Evolutionary conservation across 2,113 vertebrate genomes (phyloP).

Genomic region (Syngnathus scovelli): DNA sequence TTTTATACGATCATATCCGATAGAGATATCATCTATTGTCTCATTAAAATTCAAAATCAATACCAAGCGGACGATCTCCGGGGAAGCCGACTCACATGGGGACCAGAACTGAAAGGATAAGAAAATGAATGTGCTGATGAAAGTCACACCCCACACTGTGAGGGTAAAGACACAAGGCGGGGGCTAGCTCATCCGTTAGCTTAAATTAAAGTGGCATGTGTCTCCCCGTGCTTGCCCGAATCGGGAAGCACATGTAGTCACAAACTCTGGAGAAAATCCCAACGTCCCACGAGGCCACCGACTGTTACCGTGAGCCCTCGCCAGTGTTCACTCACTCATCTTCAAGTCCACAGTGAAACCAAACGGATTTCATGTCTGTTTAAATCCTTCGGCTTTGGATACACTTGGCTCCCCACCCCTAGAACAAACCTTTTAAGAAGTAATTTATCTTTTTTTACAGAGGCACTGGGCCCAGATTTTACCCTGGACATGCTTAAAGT

Average conservation of each 20-base stretch:
- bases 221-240: constrained; percentile 23
- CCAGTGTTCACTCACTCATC: constrained; percentile 36
- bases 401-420: constrained; percentile 38
- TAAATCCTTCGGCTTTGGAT: constrained; percentile 61
- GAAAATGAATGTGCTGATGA: constrained; percentile 38
- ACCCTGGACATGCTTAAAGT: constrained; percentile 47
- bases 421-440: constrained; percentile 62
- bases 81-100: constrained; percentile 7
- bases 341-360: constrained; percentile 60
- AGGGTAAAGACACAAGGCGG: constrained; percentile 12
- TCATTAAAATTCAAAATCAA: constrained; percentile 26
- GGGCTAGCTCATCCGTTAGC: constrained; percentile 46
- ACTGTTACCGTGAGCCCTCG: constrained; percentile 42
- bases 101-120: neutral
- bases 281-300: constrained; percentile 32
- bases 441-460: constrained; percentile 62
- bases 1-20: neutral
- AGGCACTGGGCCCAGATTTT: constrained; percentile 44
- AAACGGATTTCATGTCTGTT: constrained; percentile 66
- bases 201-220: constrained; percentile 45
- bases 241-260: neutral
- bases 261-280: constrained; percentile 43
- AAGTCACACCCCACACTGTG: constrained; percentile 28
- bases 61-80: constrained; percentile 4
- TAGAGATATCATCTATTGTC: constrained; percentile 12